Percentiles rank a stretch among this genome's conserved stretches.
Evolutionary conservation across 2,113 vertebrate species (phyloP).

Genomic region (Notothenia coriiceps): DNA sequence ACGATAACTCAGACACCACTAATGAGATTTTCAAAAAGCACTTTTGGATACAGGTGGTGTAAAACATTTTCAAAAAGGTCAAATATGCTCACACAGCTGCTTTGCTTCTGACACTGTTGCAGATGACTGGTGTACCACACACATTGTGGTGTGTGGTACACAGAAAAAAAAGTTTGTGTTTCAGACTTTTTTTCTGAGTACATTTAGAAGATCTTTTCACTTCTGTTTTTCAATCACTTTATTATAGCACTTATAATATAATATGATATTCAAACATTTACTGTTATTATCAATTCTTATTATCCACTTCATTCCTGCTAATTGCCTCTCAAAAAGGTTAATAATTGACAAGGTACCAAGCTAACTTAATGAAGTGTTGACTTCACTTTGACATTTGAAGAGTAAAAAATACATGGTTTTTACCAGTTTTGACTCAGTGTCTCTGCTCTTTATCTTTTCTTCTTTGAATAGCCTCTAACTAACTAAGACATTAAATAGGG

Average conservation of each 20-base stretch:
- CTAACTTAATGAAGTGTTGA: not conserved
- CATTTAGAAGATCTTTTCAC: conserved; percentile 2
- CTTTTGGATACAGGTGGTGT: too few species aligned
- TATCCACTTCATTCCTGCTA: too few species aligned
- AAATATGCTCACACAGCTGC: not conserved
- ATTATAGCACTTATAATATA: not conserved
- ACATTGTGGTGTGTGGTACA: too few species aligned
- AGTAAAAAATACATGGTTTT: too few species aligned
- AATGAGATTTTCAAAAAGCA: not conserved
- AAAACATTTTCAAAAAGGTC: too few species aligned
- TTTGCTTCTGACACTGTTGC: not conserved
- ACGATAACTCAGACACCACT: not conserved
- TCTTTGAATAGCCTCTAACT: too few species aligned
- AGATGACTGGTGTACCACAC: conserved; percentile 25
- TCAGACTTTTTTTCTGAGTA: conserved; percentile 20
- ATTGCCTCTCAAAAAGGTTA: not conserved
- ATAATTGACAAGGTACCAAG: not conserved
- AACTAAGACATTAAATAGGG: too few species aligned
- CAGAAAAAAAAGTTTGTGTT: not conserved
- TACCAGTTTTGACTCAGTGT: too few species aligned
- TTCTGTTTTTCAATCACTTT: conserved; percentile 6
- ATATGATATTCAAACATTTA: not conserved
- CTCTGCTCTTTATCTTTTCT: not conserved
- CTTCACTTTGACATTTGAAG: not conserved
- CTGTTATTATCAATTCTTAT: not conserved